Conservation (phyloP, 1,140 invertebrate species). For the Formica exsecta region DNA sequence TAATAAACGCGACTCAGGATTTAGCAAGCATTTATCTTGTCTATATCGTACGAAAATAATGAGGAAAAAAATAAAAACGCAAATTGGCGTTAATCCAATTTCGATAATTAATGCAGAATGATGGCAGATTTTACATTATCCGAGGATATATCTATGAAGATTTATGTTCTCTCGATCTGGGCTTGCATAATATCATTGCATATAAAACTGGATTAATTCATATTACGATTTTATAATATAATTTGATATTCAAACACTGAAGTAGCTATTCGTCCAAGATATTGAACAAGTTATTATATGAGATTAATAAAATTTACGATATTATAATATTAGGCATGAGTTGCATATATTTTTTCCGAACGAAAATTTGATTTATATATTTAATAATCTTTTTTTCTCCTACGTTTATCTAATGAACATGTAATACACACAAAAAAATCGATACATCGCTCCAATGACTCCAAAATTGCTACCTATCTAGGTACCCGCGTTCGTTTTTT, state of each 20-base stretch:
- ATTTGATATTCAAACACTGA: neutral
- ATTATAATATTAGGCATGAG: neutral
- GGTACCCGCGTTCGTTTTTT: constrained; percentile 22
- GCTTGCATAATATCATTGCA: neutral
- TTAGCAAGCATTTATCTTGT: constrained; percentile 58
- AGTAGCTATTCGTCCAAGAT: neutral
- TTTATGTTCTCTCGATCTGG: neutral
- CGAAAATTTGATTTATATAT: constrained; percentile 4
- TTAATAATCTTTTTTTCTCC: neutral
- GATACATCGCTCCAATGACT: constrained; percentile 16
- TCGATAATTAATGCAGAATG: constrained; percentile 22
- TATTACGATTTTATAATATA: neutral
- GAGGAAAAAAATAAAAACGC: constrained; percentile 21
- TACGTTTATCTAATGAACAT: neutral
- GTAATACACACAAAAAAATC: neutral
- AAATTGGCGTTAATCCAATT: constrained; percentile 28
- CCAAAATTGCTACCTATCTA: constrained; percentile 23
- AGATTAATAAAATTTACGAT: neutral
- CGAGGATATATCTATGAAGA: too few relatives aligned
- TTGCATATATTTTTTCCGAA: neutral
- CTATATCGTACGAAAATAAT: constrained; percentile 31
- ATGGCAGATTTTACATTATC: neutral
- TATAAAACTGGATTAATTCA: neutral
- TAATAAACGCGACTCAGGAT: constrained; percentile 61
- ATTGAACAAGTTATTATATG: too few relatives aligned